Evolutionary conservation across 2,797 vertebrate species (phyloP), one percentile per base, ranked within the genome.

Genomic region (Corythornis leucogaster): DNA sequence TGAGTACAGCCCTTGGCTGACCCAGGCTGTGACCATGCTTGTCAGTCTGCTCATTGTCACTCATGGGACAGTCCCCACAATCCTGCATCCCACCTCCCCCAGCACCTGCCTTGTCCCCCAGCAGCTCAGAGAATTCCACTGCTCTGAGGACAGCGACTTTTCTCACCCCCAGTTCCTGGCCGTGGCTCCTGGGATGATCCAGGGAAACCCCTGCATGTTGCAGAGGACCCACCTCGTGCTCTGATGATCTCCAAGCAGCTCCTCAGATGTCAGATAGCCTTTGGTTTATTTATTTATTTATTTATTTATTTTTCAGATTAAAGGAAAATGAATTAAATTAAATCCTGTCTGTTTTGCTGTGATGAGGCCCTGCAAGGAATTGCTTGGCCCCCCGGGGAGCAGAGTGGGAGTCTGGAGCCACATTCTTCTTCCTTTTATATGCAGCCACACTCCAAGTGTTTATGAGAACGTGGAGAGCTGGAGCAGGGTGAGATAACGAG

Each of bases 321-420:
- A 80, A 57, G 30, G 21, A 45, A 75, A 80, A 68, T 1, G 1
- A 83, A 33, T 20, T 6, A 35, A 76, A 43, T 5, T 16, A 46
- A 51, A 51, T 42, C 2, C 30, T 18, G 2, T 0, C 38, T 21
- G 45, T 55, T 55, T 75, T 69, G 64, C 48, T 31, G 51, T 42
- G 45, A 45, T 31, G 53, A 81, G 50, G 33, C 57, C 78, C 28
- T 87, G 64, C 2, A 2, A 59, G 15, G 35, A 25, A 17, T n/a
- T 48, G 24, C 7, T 82, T 22, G 35, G 61, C 5, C 25, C 33
- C 70, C 16, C 12, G 0, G n/a, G 40, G 38, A 64, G 45, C 1
- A 0, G 26, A 61, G 0, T 1, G 25, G 24, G 75, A 58, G 57
- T 30, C 6, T 0, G 1, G 42, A 70, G 15, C 50, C 6, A 1